Base-by-base conservation (phyloP, 2,113 vertebrate genomes). In the Hippocampus barbouri region DNA sequence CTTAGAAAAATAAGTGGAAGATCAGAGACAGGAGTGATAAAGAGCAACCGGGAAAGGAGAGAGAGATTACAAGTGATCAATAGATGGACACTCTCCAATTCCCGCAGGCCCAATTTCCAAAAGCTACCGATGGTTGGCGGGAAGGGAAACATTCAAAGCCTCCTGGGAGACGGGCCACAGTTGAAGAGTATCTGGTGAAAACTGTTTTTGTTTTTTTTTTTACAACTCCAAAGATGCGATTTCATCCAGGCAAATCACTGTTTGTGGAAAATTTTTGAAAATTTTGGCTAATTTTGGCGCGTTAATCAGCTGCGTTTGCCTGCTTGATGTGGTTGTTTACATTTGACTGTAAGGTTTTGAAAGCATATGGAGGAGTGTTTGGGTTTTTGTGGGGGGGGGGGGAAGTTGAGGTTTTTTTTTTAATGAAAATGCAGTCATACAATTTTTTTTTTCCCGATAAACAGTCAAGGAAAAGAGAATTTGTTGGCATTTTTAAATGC, bases 21-120 rank as follows among this genome's bases (percentile, higher is more conserved):
- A 64, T 61, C 15, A 34, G 1, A 30, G 63, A 72, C 14, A 0
- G 61, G 18, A 56, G 20, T 1, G 30, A 59, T 69, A 34, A 49
- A 65, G 62, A 63, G 27, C 34, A 3, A 2, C 15, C 11, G 16
- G 20, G 45, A 61, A 69, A 64, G 14, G 41, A 66, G 16, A 59
- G 27, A 45, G 59, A 61, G 70, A 71, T 61, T 70, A 69, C 11
- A 65, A 30, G 18, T 3, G 11, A 70, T 74, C 49, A 7, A 78
- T 69, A 14, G 30, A 53, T 34, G 49, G 38, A 82, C 49, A 43
- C 43, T 16, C 56, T 53, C 40, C 47, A 23, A 66, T 25, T 80
- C 87, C 84, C 81, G 56, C 23, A 16, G 45, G 80, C 75, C 73
- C 72, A 77, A 83, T 85, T 84, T 86, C 71, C 63, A 65, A 70